phyloP scores from a whole-genome alignment of 2,113 vertebrate genomes.

The Prunella fulvescens region DNA sequence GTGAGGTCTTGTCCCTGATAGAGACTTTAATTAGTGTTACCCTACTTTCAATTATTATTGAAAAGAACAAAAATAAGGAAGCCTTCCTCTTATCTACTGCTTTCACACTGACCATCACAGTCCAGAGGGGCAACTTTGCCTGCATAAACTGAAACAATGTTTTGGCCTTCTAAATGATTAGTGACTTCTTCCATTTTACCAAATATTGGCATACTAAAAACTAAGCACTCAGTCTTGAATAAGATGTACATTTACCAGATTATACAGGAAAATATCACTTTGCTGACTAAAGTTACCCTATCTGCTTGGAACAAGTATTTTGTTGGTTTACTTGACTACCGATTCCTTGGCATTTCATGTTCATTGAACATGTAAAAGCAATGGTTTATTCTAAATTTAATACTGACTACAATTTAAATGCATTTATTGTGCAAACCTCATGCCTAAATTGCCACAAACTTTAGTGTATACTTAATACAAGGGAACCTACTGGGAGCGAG shows the following conservation, averaged over 20 bases:
- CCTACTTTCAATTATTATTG: background rate
- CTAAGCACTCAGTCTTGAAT: background rate
- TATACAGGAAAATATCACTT: background rate
- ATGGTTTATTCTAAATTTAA: background rate
- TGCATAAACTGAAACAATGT: background rate
- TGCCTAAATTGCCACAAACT: background rate
- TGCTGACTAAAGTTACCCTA: background rate
- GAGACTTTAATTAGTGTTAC: background rate
- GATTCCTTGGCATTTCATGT: background rate
- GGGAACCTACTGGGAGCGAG: background rate
- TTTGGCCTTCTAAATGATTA: background rate
- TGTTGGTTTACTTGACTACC: background rate
- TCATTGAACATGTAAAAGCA: background rate
- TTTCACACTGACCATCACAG: background rate
- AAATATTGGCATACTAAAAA: background rate
- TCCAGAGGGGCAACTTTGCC: background rate
- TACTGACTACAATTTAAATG: background rate
- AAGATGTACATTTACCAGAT: background rate
- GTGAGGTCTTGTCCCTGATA: background rate
- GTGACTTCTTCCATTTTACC: background rate
- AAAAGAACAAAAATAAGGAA: background rate
- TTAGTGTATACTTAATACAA: background rate
- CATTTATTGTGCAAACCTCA: background rate
- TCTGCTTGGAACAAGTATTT: background rate
- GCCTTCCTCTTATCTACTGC: background rate